phyloP scores from a whole-genome alignment of 2,888 invertebrate species.

The Trisateles emortualis region DNA sequence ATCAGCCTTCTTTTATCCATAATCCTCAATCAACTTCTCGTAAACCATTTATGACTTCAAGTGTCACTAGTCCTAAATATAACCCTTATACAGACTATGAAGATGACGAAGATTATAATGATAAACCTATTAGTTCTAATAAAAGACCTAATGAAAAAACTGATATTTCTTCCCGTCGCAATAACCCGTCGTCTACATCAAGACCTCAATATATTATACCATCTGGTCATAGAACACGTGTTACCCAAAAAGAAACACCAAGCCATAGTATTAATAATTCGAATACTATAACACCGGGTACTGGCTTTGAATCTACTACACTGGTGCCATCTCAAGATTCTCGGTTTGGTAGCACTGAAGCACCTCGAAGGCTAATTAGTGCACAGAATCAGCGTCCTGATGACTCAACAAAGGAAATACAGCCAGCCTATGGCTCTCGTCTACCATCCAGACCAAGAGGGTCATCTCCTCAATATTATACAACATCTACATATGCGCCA shows the following conservation, averaged over 20 bases:
- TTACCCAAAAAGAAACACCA: constrained; percentile 14
- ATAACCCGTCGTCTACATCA: constrained; percentile 10
- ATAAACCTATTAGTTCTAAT: not conserved
- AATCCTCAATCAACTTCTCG: constrained; percentile 14
- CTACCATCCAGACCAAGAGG: not conserved
- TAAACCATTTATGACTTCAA: constrained; percentile 33
- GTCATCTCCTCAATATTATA: constrained; percentile 13
- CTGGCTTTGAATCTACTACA: constrained; percentile 35
- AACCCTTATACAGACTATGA: constrained; percentile 29
- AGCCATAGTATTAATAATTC: constrained; percentile 7
- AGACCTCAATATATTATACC: constrained; percentile 10
- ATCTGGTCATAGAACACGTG: not conserved
- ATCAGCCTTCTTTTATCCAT: constrained; percentile 1
- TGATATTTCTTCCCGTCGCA: constrained; percentile 1
- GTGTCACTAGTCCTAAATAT: constrained; percentile 19
- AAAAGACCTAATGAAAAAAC: not conserved
- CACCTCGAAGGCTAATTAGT: not conserved
- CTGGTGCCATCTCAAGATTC: constrained; percentile 35
- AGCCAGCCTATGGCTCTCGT: not conserved
- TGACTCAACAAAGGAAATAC: constrained; percentile 5
- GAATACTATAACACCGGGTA: constrained; percentile 5
- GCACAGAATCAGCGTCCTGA: constrained; percentile 6
- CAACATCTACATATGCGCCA: constrained; percentile 23
- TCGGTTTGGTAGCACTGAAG: constrained; percentile 22
- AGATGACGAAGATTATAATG: constrained; percentile 16